These are phyloP conservation scores for Branchipolynoe longqiensis DNA, from an alignment of 2,888 invertebrate species.

Conservation along the genomic window DNA sequence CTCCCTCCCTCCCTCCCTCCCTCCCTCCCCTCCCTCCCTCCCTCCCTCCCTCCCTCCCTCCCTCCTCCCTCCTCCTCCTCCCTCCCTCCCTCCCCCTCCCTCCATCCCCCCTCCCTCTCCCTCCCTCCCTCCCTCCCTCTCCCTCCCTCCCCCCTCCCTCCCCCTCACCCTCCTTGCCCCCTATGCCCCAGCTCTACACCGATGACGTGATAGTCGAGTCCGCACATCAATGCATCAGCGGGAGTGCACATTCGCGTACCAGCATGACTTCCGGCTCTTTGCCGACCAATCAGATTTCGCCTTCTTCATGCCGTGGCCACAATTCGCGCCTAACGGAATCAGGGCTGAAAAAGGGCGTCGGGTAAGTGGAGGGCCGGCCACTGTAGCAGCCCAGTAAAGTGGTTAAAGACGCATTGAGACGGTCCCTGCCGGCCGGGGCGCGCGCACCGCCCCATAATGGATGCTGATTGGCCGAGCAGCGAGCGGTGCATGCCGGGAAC, in stretches of 20 bases:
- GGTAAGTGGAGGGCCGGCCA: conserved; percentile 19
- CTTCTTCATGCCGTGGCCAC: conserved; percentile 23
- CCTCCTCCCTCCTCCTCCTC: neutral
- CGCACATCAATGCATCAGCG: conserved; percentile 19
- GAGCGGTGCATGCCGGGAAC: neutral
- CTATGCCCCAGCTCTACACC: neutral
- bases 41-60: neutral
- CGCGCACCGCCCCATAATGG: conserved; percentile 1
- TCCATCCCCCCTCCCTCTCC: neutral
- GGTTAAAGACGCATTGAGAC: conserved; percentile 47
- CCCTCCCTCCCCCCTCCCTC: neutral
- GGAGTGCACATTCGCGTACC: conserved; percentile 48
- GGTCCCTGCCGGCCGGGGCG: neutral
- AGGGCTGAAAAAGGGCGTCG: neutral
- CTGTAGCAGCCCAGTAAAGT: neutral
- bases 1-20: neutral
- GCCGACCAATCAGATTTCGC: conserved; percentile 53
- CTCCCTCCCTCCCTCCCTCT: neutral
- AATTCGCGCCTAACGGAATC: conserved; percentile 32
- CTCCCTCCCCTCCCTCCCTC: neutral
- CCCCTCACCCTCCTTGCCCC: neutral
- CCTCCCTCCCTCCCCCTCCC: neutral
- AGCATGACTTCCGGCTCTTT: conserved; percentile 35
- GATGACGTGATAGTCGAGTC: conserved; percentile 13
- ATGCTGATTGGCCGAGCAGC: conserved; percentile 34